Evolutionary conservation across 2,888 invertebrate genomes (phyloP).

Genomic region (Odiellus spinosus): DNA sequence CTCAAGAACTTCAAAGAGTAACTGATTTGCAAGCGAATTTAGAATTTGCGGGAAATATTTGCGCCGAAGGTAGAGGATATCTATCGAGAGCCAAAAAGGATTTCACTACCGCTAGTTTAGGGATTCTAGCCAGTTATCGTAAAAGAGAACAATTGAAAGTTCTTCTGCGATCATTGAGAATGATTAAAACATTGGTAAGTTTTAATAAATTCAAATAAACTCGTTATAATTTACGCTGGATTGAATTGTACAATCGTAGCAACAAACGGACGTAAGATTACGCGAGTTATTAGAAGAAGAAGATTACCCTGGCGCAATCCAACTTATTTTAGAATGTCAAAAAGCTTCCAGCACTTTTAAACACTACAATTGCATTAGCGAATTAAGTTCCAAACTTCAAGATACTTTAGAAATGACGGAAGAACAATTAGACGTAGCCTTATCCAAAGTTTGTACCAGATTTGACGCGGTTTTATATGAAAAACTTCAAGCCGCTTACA

Average conservation of each 20-base stretch:
- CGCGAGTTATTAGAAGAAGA: constrained; percentile 59
- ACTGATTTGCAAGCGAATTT: constrained; percentile 52
- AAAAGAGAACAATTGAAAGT: constrained; percentile 68
- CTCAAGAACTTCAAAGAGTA: constrained; percentile 62
- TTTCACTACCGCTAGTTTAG: constrained; percentile 67
- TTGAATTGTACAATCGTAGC: no score
- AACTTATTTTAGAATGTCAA: constrained; percentile 71
- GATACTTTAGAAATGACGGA: constrained; percentile 82
- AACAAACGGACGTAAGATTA: constrained; percentile 67
- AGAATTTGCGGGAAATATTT: constrained; percentile 49
- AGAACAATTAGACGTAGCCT: constrained; percentile 69
- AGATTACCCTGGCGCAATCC: constrained; percentile 77
- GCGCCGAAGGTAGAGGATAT: constrained; percentile 48
- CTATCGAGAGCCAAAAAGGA: constrained; percentile 60
- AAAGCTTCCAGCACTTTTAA: constrained; percentile 66
- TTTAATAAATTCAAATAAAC: no score
- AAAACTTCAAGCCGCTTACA: constrained; percentile 72
- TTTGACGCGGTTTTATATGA: constrained; percentile 46
- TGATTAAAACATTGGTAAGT: constrained; percentile 58
- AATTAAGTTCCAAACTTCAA: constrained; percentile 66
- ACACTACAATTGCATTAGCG: constrained; percentile 81
- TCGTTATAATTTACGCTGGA: no score
- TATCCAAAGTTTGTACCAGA: constrained; percentile 46
- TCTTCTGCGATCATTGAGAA: constrained; percentile 58
- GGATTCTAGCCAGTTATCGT: constrained; percentile 76